Conservation (phyloP, 2,888 invertebrate genomes). For the Digitonthophagus gazella region DNA sequence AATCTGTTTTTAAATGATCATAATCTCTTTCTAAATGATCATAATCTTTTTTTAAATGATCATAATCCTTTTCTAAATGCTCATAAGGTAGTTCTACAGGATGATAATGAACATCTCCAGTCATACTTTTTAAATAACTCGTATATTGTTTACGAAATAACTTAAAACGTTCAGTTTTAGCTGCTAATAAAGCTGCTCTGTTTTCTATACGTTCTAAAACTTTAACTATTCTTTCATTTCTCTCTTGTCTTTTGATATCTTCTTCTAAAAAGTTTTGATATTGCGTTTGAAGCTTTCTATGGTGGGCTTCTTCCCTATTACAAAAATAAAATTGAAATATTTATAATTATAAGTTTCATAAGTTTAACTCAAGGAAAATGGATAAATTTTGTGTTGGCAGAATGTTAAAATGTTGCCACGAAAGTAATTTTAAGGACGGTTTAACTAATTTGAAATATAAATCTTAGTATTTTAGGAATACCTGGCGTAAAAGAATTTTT, state of each 20-base stretch:
- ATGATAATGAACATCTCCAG: background rate
- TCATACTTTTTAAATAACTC: constrained; percentile 35
- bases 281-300: constrained; percentile 48
- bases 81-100: background rate
- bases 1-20: too few species aligned
- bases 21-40: background rate
- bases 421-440: too few species aligned
- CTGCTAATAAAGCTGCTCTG: constrained; percentile 56
- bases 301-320: constrained; percentile 46
- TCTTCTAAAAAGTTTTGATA: constrained; percentile 59
- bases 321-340: constrained; percentile 13
- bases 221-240: constrained; percentile 59
- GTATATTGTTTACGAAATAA: constrained; percentile 49
- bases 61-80: background rate
- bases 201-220: constrained; percentile 60
- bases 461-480: background rate
- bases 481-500: background rate
- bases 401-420: too few species aligned
- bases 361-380: too few species aligned
- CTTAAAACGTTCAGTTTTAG: constrained; percentile 61
- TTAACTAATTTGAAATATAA: too few species aligned
- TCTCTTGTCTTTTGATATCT: constrained; percentile 57
- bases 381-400: too few species aligned
- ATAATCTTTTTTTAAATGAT: background rate
- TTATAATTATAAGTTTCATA: constrained; percentile 17